Base-by-base conservation (phyloP, 1,140 invertebrate genomes). In the Ceratina japonica region DNA sequence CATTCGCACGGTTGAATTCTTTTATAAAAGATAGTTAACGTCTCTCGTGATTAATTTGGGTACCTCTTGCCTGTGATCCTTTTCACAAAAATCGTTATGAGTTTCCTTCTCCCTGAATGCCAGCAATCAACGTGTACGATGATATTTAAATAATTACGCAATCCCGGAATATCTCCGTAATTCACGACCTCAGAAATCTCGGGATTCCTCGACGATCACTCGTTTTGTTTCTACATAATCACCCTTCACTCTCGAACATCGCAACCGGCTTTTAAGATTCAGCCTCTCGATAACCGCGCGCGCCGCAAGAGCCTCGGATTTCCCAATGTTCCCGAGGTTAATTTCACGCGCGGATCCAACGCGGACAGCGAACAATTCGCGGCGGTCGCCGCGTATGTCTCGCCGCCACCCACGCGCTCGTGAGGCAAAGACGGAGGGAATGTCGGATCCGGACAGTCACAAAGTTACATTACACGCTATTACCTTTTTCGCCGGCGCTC, bases 391-490 rank as follows among this genome's bases (percentile, higher is more conserved):
- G 70, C 54, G 61, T 44, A 44, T 44, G 37, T 72, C 70, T 72
- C 58, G 31, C 22, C 20, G 70, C 37, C 70, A 44, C 70, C 70
- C 70, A 72, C 70, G 70, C 70, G 56, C 3, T 18, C 13, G n/a
- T 3, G 2, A 58, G 10, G 16, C 18, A 27, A 61, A 10, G 20
- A 27, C 59, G 59, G 15, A 12, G 64, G 12, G 64, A 66, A 68
- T 22, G 20, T 13, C 24, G 51, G 66, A 54, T 24, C 37, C 59
- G 59, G n/a, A 10, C 44, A 64, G 59, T 64, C 61, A 22, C 61
- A 54, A 64, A 64, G 61, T 64, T 74, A 27, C 72, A 74, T 64
- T 74, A 64, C 72, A 74, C 44, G 71, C 71, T 37, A 73, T 73
- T 73, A 73, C 71, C 71, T 73, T 63, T 73, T 54, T 74, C 72